Base-by-base conservation (phyloP, 1,140 invertebrate genomes). In the Trichogramma pretiosum region DNA sequence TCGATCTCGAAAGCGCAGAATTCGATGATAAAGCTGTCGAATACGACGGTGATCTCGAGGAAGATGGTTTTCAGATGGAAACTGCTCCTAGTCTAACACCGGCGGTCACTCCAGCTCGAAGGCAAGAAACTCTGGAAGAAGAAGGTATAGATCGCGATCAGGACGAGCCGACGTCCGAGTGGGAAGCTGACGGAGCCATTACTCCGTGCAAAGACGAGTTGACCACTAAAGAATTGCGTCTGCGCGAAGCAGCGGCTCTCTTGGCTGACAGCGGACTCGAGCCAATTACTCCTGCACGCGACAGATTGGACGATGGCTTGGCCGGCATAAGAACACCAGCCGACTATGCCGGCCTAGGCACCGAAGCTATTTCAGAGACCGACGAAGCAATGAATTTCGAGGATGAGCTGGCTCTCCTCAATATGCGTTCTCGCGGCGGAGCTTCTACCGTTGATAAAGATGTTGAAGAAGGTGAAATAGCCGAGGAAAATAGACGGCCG, bases 111-210 rank as follows among this genome's bases (percentile, higher is more conserved):
- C 17, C 2, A 3, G 36, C 1, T 16, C 37, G 16, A 32, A 16
- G 9, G 30, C 42, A 3, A 17, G 23, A 1, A 30, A 9, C 3
- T 34, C 33, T 16, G 30, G 28, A 17, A n/a, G 38, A 11, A 24
- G 14, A 4, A 38, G 10, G 11, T 35, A 26, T n/a, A 4, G 2
- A 7, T 13, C 26, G 3, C 22, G 3, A 43, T 33, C 5, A 4
- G 26, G 41, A 38, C 3, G 47, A 50, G 11, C 40, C 34, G 0
- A 22, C 18, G n/a, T 36, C 32, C 8, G 43, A 40, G 9, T 71
- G 68, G 70, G 67, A 71, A 4, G 65, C 64, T 0, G 70, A 70
- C 10, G 67, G 68, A n/a, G 68, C 63, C 5, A 69, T 68, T 10
- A 71, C 68, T 0, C 68, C 68, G 0, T 70, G 68, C 10, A 67